Base-by-base conservation (phyloP, 2,797 vertebrate species). In the Trachops cirrhosus region DNA sequence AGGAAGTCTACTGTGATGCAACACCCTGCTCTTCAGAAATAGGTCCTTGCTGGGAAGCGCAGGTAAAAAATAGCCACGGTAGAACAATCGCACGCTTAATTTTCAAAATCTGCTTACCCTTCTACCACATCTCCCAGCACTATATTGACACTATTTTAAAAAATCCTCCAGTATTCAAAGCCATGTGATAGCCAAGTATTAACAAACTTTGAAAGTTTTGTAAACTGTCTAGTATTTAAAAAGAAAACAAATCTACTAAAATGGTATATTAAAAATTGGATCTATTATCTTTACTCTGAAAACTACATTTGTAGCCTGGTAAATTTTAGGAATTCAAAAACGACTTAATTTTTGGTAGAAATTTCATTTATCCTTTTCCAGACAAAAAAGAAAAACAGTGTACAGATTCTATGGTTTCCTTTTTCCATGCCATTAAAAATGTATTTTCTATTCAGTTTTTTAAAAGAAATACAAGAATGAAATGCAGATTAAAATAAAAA, bases 161-260 rank as follows among this genome's bases (percentile, higher is more conserved):
- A 78, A 80, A 21, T 73, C 46, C 93, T 88, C 52, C 37, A 57
- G 44, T 22, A 87, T 29, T 29, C 78, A 89, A 92, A 97, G 73
- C 22, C 12, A 82, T 15, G 48, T 67, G 71, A 93, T 18, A 16
- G 75, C 73, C 48, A 88, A 86, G 18, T 67, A 24, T 34, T 34
- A 75, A 77, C n/a, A 91, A 96, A 96, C 59, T 62, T 37, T 92
- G 62, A 92, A 93, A 59, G 21, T 4, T 70, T 29, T 94, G 2
- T 82, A 88, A 96, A 37, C 62, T 86, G 37, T 67, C 67, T 24
- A 80, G 32, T 64, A 54, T 92, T 93, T 77, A 89, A 95, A 95
- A 77, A 68, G 86, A 87, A 96, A 92, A 34, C 21, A 78, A 52
- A 84, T 91, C 54, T 71, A 84, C 6, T 94, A 52, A 94, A 88